A percentile compares a stretch with the other conserved stretches of the same genome.
phyloP scores from a whole-genome alignment of 2,797 vertebrate genomes.

The Eutrigla gurnardus region DNA sequence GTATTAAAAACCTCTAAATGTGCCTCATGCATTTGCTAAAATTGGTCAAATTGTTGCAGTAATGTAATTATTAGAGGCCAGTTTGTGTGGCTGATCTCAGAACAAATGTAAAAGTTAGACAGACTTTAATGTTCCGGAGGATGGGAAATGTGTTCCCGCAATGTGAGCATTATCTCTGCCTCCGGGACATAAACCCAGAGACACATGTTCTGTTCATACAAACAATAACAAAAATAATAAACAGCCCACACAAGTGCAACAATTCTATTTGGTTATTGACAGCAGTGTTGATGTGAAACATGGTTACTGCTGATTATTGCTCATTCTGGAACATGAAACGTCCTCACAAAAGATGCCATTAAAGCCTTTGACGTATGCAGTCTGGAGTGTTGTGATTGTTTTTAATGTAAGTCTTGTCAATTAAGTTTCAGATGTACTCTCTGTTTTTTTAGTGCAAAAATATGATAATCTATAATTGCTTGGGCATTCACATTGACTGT shows the following conservation, averaged over 20 bases:
- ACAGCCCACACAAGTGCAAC: too few species aligned
- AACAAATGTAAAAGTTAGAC: neutral
- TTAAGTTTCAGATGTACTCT: neutral
- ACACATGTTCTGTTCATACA: neutral
- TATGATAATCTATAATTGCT: too few species aligned
- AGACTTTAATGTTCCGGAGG: neutral
- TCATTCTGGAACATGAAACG: neutral
- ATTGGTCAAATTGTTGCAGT: neutral
- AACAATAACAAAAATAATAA: neutral
- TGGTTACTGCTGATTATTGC: too few species aligned
- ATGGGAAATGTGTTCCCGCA: neutral
- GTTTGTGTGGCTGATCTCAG: neutral
- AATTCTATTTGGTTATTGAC: too few species aligned
- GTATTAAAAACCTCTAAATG: neutral
- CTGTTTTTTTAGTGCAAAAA: too few species aligned
- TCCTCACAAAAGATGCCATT: constrained; percentile 23
- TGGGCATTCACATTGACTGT: neutral
- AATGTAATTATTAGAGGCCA: neutral
- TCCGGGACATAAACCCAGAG: too few species aligned
- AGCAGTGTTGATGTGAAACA: too few species aligned
- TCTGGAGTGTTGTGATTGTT: neutral
- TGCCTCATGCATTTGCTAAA: neutral
- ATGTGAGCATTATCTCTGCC: neutral
- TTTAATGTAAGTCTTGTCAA: neutral
- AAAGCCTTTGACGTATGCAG: constrained; percentile 15